Evolutionary conservation across 1,140 invertebrate species (phyloP).

Genomic region (Hetaerina americana): DNA sequence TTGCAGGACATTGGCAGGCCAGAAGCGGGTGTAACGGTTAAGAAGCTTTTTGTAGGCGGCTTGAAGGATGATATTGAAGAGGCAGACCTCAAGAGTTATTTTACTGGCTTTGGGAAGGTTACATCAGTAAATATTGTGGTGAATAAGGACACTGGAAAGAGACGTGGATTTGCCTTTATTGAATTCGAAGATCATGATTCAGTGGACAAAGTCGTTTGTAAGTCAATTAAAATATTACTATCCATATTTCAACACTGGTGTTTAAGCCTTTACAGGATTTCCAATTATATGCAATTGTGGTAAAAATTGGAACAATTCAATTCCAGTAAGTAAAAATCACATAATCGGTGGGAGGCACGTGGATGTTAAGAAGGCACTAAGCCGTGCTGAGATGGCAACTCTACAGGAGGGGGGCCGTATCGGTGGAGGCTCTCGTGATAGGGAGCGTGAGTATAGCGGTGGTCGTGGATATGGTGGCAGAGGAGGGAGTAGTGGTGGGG

Average conservation of each 20-base stretch:
- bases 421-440: conserved; percentile 31
- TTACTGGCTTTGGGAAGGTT: conserved; percentile 71
- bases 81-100: conserved; percentile 72
- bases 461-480: conserved; percentile 19
- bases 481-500: conserved; percentile 21
- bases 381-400: conserved; percentile 51
- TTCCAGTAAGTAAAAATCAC: conserved; percentile 52
- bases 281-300: no score
- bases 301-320: neutral
- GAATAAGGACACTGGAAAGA: conserved; percentile 81
- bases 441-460: conserved; percentile 19
- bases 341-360: conserved; percentile 60
- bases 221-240: no score
- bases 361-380: conserved; percentile 68
- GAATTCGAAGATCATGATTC: conserved; percentile 94
- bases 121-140: conserved; percentile 83
- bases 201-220: conserved; percentile 86
- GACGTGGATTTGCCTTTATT: conserved; percentile 86
- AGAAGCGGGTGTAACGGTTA: conserved; percentile 85
- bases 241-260: no score
- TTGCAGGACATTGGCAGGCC: conserved; percentile 70
- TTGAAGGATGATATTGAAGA: conserved; percentile 83
- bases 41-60: conserved; percentile 89
- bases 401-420: conserved; percentile 37
- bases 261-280: no score